Conservation (phyloP, 2,797 vertebrate genomes). For the Chromis chromis region DNA sequence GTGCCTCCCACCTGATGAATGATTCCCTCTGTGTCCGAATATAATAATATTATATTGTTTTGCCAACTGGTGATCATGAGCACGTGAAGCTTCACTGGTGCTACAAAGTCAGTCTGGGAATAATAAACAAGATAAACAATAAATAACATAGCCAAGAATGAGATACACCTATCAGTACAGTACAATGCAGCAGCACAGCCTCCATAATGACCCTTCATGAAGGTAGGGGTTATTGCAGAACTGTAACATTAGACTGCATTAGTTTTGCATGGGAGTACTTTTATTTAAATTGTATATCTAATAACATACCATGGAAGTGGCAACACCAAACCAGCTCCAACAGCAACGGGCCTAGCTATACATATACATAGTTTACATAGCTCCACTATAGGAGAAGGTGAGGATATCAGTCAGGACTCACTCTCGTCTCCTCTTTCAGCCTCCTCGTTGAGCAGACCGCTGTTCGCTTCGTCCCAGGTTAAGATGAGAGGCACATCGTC, state of each 20-base stretch:
- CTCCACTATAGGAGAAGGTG: neutral
- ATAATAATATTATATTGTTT: no score
- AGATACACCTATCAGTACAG: neutral
- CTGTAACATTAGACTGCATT: neutral
- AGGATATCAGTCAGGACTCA: constrained; percentile 77
- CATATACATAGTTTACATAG: neutral
- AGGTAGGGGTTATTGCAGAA: no score
- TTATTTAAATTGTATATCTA: neutral
- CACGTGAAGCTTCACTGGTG: no score
- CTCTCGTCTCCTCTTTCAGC: constrained; percentile 87
- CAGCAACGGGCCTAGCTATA: neutral
- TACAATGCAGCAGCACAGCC: constrained; percentile 3
- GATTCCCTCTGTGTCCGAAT: no score
- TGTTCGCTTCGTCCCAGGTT: constrained; percentile 90
- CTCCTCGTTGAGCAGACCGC: constrained; percentile 81
- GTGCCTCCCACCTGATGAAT: no score
- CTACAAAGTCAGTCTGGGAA: no score
- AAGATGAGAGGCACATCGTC: constrained; percentile 96
- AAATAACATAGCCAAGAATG: neutral
- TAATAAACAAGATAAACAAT: no score
- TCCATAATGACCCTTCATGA: neutral
- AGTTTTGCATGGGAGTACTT: neutral
- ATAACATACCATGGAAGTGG: neutral
- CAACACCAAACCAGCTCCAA: neutral
- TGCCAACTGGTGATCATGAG: no score